Evolutionary conservation across 2,888 invertebrate species (phyloP).

Genomic region (Andrena bicolor): DNA sequence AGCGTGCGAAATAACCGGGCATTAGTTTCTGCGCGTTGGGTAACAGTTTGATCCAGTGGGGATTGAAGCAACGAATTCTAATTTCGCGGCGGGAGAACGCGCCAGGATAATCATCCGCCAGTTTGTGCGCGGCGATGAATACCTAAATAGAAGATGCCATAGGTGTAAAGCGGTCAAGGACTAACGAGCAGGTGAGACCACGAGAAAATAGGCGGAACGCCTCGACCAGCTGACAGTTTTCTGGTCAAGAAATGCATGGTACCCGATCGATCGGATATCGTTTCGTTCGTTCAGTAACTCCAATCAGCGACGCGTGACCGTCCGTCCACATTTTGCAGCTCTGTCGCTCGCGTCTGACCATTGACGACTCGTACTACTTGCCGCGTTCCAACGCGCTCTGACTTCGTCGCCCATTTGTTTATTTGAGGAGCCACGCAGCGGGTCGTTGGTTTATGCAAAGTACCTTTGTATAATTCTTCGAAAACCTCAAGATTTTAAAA

Average conservation of each 20-base stretch:
- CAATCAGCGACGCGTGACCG: slow-evolving; percentile 44
- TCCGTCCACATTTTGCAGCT: slow-evolving; percentile 42
- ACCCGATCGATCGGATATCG: slow-evolving; percentile 60
- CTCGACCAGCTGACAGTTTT: slow-evolving; percentile 46
- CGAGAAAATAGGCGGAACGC: slow-evolving; percentile 67
- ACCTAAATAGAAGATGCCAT: slow-evolving; percentile 66
- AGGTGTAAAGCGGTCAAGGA: slow-evolving; percentile 73
- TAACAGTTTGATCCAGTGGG: neutral
- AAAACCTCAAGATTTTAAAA: neutral
- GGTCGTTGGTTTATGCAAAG: neutral
- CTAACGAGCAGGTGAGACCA: slow-evolving; percentile 66
- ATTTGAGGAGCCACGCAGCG: neutral
- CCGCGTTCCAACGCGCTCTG: neutral
- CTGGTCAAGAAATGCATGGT: slow-evolving; percentile 60
- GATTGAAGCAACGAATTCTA: neutral
- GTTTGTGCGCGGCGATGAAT: slow-evolving; percentile 59
- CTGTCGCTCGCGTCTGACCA: slow-evolving; percentile 46
- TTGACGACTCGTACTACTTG: slow-evolving; percentile 39
- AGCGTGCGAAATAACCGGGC: no score
- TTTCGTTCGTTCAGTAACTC: slow-evolving; percentile 62
- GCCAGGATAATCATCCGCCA: slow-evolving; percentile 51
- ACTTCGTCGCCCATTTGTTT: neutral
- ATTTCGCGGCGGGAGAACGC: slow-evolving; percentile 14
- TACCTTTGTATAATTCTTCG: neutral
- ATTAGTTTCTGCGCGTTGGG: neutral